Conservation (phyloP, 2,888 invertebrate species). For the Metacarcinus magister region DNA sequence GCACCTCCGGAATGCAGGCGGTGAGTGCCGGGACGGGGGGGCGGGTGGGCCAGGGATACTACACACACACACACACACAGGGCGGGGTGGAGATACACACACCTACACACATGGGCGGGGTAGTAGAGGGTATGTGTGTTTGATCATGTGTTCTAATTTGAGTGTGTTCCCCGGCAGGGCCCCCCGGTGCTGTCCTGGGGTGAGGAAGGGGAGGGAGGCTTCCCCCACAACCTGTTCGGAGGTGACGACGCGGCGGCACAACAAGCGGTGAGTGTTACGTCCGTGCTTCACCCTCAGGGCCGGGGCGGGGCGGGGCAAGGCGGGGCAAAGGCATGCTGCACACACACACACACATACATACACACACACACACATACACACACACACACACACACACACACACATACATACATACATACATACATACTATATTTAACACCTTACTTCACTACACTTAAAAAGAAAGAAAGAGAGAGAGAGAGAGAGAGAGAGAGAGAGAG, state of each 20-base stretch:
- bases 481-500: no score
- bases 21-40: constrained; percentile 57
- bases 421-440: neutral
- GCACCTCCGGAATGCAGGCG: constrained; percentile 81
- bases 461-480: no score
- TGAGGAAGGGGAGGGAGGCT: constrained; percentile 80
- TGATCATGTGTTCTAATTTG: neutral
- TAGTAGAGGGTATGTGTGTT: no score
- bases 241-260: constrained; percentile 79
- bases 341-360: neutral
- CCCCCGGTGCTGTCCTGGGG: constrained; percentile 80
- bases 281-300: neutral
- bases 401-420: neutral
- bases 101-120: neutral
- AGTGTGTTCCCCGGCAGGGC: constrained; percentile 54
- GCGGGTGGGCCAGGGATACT: neutral
- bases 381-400: neutral
- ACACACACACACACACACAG: neutral
- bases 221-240: constrained; percentile 81
- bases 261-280: constrained; percentile 82
- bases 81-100: neutral
- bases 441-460: no score
- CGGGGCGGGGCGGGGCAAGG: neutral
- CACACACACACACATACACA: constrained; percentile 1
- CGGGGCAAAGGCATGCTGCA: neutral